These are phyloP conservation scores for Peromyscus maniculatus DNA, from an alignment of 2,113 vertebrate genomes.

Conservation along the genomic window DNA sequence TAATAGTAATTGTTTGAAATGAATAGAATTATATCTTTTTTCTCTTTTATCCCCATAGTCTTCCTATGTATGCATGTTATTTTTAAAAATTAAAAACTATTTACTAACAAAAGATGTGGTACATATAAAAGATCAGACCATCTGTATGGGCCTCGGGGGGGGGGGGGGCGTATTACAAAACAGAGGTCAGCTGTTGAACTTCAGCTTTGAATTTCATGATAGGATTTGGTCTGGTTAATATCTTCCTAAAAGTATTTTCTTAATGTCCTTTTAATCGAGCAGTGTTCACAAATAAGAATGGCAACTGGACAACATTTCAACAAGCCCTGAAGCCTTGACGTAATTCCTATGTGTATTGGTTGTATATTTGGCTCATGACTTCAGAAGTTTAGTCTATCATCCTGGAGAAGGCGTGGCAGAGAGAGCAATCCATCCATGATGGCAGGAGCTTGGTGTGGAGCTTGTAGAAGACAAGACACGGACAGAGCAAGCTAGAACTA, in stretches of 20 bases:
- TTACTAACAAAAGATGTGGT: conserved; percentile 24
- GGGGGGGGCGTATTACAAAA: background rate
- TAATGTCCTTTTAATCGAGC: conserved; percentile 13
- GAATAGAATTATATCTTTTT: background rate
- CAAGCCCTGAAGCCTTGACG: background rate
- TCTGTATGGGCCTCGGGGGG: background rate
- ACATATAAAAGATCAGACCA: background rate
- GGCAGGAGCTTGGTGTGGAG: background rate
- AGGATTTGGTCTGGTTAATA: conserved; percentile 11
- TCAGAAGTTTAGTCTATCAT: background rate
- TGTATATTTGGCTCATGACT: background rate
- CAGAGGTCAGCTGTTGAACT: background rate
- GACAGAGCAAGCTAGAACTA: background rate
- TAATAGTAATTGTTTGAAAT: background rate
- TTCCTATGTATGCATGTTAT: background rate
- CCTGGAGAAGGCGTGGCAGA: background rate
- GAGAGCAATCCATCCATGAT: background rate
- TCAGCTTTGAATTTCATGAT: background rate
- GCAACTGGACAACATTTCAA: background rate
- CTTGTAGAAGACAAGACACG: background rate
- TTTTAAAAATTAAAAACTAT: background rate
- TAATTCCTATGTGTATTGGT: background rate
- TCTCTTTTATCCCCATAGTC: background rate
- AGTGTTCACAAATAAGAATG: background rate
- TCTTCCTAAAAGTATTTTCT: background rate